These are phyloP conservation scores for Brachionus paranguensis DNA, from an alignment of 1,140 invertebrate species.

Conservation along the genomic window DNA sequence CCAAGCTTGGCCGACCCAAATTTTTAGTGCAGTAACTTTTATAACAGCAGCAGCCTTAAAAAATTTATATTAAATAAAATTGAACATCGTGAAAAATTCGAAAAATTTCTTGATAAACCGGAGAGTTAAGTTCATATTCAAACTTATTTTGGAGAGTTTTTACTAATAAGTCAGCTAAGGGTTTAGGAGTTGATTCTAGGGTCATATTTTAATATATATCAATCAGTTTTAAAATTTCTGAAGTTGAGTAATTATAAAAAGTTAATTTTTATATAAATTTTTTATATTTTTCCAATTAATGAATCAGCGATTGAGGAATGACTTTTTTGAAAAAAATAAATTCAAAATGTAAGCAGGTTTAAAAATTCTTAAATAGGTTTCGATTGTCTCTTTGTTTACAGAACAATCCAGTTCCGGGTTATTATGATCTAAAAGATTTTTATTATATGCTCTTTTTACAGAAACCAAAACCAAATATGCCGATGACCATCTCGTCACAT, in stretches of 20 bases:
- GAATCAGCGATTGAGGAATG: neutral
- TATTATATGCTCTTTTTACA: neutral
- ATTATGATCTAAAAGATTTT: neutral
- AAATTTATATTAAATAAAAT: too few species aligned
- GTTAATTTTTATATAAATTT: neutral
- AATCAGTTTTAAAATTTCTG: too few species aligned
- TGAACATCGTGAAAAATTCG: too few species aligned
- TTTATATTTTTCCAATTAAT: neutral
- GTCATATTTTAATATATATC: too few species aligned
- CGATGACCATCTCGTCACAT: conserved; percentile 11
- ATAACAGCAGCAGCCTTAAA: too few species aligned
- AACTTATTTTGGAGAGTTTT: too few species aligned
- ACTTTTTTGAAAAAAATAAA: conserved; percentile 30
- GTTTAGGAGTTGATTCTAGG: too few species aligned
- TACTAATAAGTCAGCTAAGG: too few species aligned
- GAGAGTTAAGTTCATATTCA: too few species aligned
- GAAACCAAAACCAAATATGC: neutral
- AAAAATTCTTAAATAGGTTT: conserved; percentile 11
- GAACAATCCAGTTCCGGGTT: neutral
- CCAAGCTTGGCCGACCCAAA: too few species aligned
- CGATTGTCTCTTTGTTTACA: neutral
- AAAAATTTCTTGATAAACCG: too few species aligned
- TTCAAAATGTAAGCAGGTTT: neutral
- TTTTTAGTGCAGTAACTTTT: too few species aligned
- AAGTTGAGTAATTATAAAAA: neutral